These are phyloP conservation scores for Artibeus lituratus DNA, from an alignment of 2,797 vertebrate genomes.

Conservation along the genomic window DNA sequence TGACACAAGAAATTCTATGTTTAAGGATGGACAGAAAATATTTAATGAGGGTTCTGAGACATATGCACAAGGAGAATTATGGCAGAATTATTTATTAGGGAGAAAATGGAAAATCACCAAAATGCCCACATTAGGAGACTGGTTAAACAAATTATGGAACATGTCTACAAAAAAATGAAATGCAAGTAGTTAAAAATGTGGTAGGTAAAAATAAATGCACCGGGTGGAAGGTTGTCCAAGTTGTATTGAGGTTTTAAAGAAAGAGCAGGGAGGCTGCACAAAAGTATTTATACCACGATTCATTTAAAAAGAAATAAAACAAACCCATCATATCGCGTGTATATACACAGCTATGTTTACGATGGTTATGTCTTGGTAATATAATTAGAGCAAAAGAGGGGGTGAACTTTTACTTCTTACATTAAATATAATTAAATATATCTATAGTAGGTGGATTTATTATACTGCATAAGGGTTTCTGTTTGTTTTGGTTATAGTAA, in stretches of 20 bases:
- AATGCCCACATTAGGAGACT: not conserved
- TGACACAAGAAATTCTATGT: not conserved
- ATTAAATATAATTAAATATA: not conserved
- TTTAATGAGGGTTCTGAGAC: not conserved
- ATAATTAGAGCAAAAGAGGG: not conserved
- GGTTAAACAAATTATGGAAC: not conserved
- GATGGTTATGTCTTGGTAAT: not conserved
- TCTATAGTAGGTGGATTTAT: not conserved
- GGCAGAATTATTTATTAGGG: not conserved
- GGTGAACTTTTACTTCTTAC: not conserved
- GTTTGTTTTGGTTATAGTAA: not conserved
- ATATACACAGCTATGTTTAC: not conserved
- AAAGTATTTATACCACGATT: not conserved
- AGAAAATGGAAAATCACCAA: not conserved
- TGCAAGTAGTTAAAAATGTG: not conserved
- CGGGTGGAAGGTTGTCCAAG: not conserved
- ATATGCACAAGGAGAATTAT: not conserved
- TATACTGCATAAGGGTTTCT: not conserved
- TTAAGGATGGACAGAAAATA: constrained; percentile 10
- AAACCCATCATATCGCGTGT: not conserved
- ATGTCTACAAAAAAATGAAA: not conserved
- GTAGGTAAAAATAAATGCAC: not conserved
- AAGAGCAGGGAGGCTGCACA: not conserved
- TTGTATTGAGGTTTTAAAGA: not conserved
- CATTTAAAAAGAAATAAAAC: not conserved